Percentiles rank a stretch among this genome's conserved stretches.
Evolutionary conservation across 2,888 invertebrate species (phyloP).

Genomic region (Diaphora mendica): DNA sequence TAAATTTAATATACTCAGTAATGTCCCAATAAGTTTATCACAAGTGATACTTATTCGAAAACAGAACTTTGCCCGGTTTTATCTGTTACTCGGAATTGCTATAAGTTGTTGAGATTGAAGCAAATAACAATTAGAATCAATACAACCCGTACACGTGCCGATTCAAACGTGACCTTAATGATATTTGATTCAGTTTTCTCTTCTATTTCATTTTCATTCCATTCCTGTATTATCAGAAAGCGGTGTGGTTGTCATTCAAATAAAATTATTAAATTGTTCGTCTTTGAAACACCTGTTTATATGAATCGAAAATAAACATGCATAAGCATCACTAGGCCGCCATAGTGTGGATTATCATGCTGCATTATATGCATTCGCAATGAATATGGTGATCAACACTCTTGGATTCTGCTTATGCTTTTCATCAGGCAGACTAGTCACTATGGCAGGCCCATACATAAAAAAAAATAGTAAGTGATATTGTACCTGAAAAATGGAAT

Average conservation of each 20-base stretch:
- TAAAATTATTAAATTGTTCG: no score
- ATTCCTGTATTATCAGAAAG: background rate
- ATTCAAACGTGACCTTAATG: background rate
- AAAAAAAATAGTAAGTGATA: no score
- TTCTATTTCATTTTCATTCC: background rate
- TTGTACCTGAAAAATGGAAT: conserved; percentile 67
- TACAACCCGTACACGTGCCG: background rate
- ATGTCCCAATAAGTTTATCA: background rate
- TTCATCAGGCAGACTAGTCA: no score
- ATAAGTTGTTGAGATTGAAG: background rate
- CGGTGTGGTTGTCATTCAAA: background rate
- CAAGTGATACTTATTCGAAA: background rate
- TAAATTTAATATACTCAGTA: background rate
- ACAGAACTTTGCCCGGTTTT: background rate
- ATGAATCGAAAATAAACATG: background rate
- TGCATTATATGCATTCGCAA: no score
- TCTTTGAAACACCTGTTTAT: no score
- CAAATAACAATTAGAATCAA: background rate
- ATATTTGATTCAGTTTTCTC: background rate
- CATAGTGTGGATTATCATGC: no score
- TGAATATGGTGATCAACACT: no score
- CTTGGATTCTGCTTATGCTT: no score
- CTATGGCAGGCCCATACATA: no score
- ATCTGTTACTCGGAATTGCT: background rate
- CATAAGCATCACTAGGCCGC: no score